Evolutionary conservation across 64 coral and sea anemone genomes (phyloP), one percentile per base, ranked within the genome.

Genomic region (Exaiptasia diaphana): DNA sequence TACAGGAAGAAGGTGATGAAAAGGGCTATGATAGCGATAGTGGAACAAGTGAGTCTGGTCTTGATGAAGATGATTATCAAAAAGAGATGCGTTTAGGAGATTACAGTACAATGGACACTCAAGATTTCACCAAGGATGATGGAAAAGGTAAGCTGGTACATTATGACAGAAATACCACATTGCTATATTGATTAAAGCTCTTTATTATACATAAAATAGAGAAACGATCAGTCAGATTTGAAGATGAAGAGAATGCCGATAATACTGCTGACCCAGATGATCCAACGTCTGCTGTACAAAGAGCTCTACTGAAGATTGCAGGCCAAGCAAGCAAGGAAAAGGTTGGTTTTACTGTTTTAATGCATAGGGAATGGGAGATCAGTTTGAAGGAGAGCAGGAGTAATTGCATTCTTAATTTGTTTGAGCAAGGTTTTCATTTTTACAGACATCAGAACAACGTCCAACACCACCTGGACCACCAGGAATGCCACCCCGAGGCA

Each of bases 231-330:
- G 83, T 86, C 18, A 64, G 83, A 50, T 86, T 86, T 77, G 83
- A 71, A 21, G 83, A 86, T 77, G 83, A 86, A 68, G n/a, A n/a
- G n/a, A n/a, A n/a, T n/a, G n/a, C n/a, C n/a, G n/a, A n/a, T n/a
- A n/a, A n/a, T n/a, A 50, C 55, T 40, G 11, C 44, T 20, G 69
- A 73, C 7, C 21, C 69, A 28, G 69, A 73, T 49, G 69, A 49
- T 25, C 44, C 69, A 21, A 73, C 18, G 3, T 68, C 89, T 25
- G 64, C 95, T 10, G 55, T 99, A 20, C 95, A 99, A 45, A 88
- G 91, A 41, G 81, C 82, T 45, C 89, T 99, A 28, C 71, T 99
- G 22, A 92, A 88, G 80, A 67, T 99, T 59, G 95, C 95, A 45
- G 95, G 95, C 36, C 85, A 64, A 57, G 84, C 41, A 39, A 86